Evolutionary conservation across 2,888 invertebrate genomes (phyloP).

Genomic region (Chrysolina haemoptera): DNA sequence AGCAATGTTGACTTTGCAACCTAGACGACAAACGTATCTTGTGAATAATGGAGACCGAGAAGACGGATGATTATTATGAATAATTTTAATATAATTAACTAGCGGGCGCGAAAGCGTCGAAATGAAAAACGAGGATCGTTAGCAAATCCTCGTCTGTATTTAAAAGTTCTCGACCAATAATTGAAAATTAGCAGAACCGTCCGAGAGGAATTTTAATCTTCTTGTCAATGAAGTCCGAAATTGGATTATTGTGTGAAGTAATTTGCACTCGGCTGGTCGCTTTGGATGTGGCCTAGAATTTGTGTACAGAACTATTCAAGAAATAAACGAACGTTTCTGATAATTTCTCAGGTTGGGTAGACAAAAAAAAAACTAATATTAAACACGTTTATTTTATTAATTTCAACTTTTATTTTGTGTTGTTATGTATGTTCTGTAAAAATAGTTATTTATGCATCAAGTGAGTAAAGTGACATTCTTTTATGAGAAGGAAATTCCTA

Average conservation of each 20-base stretch:
- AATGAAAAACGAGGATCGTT: slow-evolving; percentile 34
- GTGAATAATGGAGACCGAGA: slow-evolving; percentile 28
- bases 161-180: slow-evolving; percentile 41
- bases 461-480: too few relatives aligned
- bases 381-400: too few relatives aligned
- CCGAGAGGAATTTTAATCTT: slow-evolving; percentile 43
- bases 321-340: too few relatives aligned
- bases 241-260: slow-evolving; percentile 37
- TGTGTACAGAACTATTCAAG: neutral
- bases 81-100: slow-evolving; percentile 33
- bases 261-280: slow-evolving; percentile 1
- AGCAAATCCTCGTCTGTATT: slow-evolving; percentile 32
- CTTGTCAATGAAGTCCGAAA: slow-evolving; percentile 34
- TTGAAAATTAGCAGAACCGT: slow-evolving; percentile 38
- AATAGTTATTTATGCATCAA: too few relatives aligned
- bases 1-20: slow-evolving; percentile 29
- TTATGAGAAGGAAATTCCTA: too few relatives aligned
- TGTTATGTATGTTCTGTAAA: too few relatives aligned
- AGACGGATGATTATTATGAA: slow-evolving; percentile 36
- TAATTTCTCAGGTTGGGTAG: too few relatives aligned
- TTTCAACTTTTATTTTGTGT: too few relatives aligned
- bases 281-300: neutral
- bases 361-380: too few relatives aligned
- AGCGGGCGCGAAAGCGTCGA: slow-evolving; percentile 16
- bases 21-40: slow-evolving; percentile 27